Evolutionary conservation across 2,888 invertebrate species (phyloP).

Genomic region (Metellina segmentata): DNA sequence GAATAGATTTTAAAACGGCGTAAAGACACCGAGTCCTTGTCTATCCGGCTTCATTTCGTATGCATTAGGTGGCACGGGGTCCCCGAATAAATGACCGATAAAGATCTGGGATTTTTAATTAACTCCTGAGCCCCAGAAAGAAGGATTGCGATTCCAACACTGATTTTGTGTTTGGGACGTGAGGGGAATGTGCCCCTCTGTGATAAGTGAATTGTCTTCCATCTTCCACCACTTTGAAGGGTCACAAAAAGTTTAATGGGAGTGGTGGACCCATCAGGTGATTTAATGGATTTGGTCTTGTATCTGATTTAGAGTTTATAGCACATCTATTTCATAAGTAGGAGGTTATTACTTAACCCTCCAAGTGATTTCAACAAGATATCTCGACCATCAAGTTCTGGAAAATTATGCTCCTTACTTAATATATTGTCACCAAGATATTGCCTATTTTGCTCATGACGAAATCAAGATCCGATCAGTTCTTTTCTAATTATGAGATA

Average conservation of each 20-base stretch:
- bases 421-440: no score
- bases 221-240: background rate
- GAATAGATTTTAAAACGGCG: slow-evolving; percentile 55
- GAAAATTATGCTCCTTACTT: no score
- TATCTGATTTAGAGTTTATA: no score
- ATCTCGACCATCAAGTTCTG: no score
- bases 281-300: no score
- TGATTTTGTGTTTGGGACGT: slow-evolving; percentile 7
- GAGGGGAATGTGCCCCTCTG: slow-evolving; percentile 12
- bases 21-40: background rate
- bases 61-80: slow-evolving; percentile 27
- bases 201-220: background rate
- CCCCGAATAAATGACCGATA: slow-evolving; percentile 54
- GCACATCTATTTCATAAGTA: no score
- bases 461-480: no score
- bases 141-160: slow-evolving; percentile 25
- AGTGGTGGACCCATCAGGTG: no score
- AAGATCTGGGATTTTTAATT: slow-evolving; percentile 53
- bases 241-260: background rate
- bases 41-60: slow-evolving; percentile 31
- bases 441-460: no score
- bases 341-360: no score
- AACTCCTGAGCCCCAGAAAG: slow-evolving; percentile 34
- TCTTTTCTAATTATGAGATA: no score
- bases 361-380: no score